Evolutionary conservation across 2,113 vertebrate genomes (phyloP).

Genomic region (Benitochromis conjunctus): DNA sequence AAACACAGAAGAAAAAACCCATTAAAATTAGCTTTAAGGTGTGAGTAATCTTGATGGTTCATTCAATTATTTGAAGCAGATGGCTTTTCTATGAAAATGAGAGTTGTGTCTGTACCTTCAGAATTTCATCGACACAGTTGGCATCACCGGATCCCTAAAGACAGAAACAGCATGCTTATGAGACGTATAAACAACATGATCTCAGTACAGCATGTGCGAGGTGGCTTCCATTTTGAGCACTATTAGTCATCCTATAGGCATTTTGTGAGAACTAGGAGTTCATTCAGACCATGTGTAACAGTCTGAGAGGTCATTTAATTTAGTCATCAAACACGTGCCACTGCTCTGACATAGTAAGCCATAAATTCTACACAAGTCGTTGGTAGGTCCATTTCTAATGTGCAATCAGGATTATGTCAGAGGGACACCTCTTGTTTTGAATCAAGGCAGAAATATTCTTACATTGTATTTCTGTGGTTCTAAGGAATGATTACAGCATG

Average conservation of each 20-base stretch:
- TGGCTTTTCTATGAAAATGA: background rate
- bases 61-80: background rate
- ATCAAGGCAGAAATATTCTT: background rate
- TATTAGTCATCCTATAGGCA: slow-evolving; percentile 21
- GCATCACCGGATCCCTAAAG: slow-evolving; percentile 88
- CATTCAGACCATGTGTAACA: background rate
- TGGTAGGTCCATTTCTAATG: background rate
- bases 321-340: background rate
- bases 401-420: background rate
- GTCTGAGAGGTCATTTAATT: background rate
- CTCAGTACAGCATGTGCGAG: slow-evolving; percentile 19
- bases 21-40: background rate
- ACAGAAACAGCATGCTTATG: slow-evolving; percentile 23
- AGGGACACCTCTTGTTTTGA: background rate
- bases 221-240: slow-evolving; percentile 18
- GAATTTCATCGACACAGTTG: slow-evolving; percentile 97
- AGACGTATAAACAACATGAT: background rate
- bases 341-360: background rate
- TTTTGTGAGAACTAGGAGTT: background rate
- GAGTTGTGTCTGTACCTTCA: slow-evolving; percentile 82
- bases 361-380: background rate
- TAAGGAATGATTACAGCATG: background rate
- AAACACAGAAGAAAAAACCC: background rate
- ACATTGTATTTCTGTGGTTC: background rate
- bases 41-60: background rate